A percentile compares a stretch with the other conserved stretches of the same genome.
Conservation (phyloP, 2,113 vertebrate genomes). For the Cryptomyrus ogoouensis region DNA sequence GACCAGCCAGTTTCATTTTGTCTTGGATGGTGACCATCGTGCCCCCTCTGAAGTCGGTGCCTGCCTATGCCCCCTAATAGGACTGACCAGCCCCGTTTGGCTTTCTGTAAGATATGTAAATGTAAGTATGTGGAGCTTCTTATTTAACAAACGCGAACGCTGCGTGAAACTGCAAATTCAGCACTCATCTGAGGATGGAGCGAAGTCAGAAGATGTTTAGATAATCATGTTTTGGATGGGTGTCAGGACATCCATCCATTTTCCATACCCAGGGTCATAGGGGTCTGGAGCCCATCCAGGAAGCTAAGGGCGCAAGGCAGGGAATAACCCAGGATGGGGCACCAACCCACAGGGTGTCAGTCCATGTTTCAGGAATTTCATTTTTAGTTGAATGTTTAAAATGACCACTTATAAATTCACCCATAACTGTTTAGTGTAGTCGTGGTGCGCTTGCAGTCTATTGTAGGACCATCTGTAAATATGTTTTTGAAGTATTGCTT, state of each 20-base stretch:
- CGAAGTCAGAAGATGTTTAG: background rate
- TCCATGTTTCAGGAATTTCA: background rate
- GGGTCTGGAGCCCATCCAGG: background rate
- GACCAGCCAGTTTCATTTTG: background rate
- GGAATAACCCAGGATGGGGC: background rate
- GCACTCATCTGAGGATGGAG: background rate
- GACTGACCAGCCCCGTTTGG: background rate
- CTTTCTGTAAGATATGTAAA: background rate
- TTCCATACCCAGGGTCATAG: background rate
- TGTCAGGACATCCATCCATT: background rate
- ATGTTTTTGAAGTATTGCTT: background rate
- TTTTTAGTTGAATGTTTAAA: background rate
- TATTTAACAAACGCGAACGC: conserved; percentile 18
- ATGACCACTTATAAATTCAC: background rate
- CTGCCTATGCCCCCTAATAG: background rate
- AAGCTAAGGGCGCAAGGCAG: too few species aligned
- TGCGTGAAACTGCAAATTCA: background rate
- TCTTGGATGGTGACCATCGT: background rate
- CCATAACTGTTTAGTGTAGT: background rate
- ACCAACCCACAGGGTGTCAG: background rate
- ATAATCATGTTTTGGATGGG: background rate
- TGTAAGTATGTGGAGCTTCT: background rate
- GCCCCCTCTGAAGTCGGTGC: background rate
- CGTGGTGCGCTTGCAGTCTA: background rate
- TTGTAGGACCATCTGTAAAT: background rate